Evolutionary conservation across 2,797 vertebrate species (phyloP).

Genomic region (Ibycter americanus): DNA sequence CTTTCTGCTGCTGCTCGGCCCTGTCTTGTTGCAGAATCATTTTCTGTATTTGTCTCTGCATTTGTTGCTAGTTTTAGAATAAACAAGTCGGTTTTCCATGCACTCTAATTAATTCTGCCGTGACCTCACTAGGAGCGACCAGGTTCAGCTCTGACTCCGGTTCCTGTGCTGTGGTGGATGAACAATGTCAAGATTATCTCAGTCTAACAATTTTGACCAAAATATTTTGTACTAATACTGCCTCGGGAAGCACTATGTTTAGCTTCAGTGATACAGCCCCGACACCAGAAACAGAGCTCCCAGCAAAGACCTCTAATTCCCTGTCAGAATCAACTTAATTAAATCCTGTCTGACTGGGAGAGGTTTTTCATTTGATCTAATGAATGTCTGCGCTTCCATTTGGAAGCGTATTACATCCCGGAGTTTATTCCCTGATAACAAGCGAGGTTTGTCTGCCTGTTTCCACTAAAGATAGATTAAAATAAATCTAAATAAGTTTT

Average conservation of each 20-base stretch:
- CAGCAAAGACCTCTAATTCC: slow-evolving; percentile 47
- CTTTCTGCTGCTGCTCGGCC: neutral
- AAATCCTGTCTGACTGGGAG: slow-evolving; percentile 43
- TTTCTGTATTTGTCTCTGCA: neutral
- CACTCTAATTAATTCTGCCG: neutral
- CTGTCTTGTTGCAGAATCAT: neutral
- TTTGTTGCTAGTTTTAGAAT: neutral
- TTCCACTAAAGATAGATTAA: neutral
- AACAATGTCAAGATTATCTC: neutral
- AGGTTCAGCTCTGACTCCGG: neutral
- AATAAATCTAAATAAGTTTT: neutral
- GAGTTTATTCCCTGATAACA: neutral
- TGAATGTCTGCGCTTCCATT: neutral
- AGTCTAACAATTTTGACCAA: neutral
- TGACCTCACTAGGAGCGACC: neutral
- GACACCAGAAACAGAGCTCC: neutral
- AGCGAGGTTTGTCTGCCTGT: neutral
- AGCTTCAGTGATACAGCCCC: neutral
- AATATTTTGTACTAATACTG: neutral
- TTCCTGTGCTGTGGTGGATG: neutral
- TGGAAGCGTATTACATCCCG: neutral
- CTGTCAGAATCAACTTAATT: slow-evolving; percentile 56
- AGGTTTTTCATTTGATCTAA: neutral
- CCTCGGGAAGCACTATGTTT: neutral
- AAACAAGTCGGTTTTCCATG: neutral